phyloP scores from a whole-genome alignment of 1,140 invertebrate genomes.

The Sogatella furcifera region DNA sequence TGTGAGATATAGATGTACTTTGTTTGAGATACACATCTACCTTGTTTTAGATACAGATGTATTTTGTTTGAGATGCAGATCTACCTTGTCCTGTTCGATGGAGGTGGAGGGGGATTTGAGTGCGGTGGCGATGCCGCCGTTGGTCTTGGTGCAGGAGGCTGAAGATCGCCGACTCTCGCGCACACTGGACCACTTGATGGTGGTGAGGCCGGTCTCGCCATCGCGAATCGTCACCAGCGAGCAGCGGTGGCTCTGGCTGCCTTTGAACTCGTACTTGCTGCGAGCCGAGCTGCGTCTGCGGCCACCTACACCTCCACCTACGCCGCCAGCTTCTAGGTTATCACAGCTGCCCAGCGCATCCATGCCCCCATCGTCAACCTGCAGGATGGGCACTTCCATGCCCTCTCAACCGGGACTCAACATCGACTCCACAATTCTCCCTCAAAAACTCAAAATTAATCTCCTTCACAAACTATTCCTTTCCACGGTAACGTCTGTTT shows the following conservation, averaged over 20 bases:
- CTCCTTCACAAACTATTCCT: no score
- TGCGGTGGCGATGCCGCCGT: conserved; percentile 19
- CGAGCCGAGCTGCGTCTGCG: neutral
- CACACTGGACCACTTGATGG: conserved; percentile 22
- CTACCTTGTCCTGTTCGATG: neutral
- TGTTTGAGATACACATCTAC: no score
- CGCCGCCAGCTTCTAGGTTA: neutral
- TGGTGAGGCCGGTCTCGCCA: conserved; percentile 13
- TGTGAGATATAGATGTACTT: no score
- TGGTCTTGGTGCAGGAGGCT: conserved; percentile 14
- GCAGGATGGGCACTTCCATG: conserved; percentile 23
- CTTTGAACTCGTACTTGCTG: conserved; percentile 22
- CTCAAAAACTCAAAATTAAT: no score
- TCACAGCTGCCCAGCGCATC: conserved; percentile 8
- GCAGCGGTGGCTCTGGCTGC: conserved; percentile 18
- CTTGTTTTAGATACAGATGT: no score
- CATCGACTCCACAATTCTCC: no score
- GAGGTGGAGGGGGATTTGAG: conserved; percentile 13
- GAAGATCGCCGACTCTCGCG: conserved; percentile 15
- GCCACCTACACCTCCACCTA: neutral
- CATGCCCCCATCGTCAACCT: conserved; percentile 15
- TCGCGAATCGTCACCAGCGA: conserved; percentile 19
- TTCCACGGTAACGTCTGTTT: no score
- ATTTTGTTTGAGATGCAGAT: no score
- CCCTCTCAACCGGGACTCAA: neutral